phyloP scores from a whole-genome alignment of 2,888 invertebrate genomes.

The Clostera curtula region DNA sequence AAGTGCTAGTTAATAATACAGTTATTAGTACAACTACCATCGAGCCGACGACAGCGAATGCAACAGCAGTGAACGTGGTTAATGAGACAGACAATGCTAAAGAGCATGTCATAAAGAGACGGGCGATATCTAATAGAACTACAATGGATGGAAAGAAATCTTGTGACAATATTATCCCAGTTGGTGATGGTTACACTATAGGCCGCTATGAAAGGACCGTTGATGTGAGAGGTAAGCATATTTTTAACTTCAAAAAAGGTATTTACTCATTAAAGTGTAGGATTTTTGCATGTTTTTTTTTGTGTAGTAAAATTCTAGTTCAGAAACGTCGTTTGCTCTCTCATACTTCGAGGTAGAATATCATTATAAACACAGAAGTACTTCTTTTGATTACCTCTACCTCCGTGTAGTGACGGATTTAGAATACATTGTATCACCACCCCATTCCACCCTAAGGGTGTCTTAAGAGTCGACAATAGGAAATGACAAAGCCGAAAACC shows the following conservation, averaged over 20 bases:
- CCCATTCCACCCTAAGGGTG: no score
- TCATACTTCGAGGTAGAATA: no score
- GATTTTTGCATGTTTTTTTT: no score
- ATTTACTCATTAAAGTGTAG: no score
- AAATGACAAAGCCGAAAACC: no score
- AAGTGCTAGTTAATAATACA: conserved; percentile 21
- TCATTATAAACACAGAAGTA: no score
- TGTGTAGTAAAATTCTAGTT: no score
- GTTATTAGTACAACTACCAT: conserved; percentile 27
- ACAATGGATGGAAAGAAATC: conserved; percentile 31
- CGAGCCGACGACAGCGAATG: conserved; percentile 14
- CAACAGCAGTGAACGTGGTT: conserved; percentile 21
- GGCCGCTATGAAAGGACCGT: conserved; percentile 82
- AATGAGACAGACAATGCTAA: conserved; percentile 12
- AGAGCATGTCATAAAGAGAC: conserved; percentile 33
- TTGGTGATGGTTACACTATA: conserved; percentile 79
- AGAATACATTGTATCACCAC: no score
- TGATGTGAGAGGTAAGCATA: conserved; percentile 78
- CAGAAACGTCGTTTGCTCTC: no score
- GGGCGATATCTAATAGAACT: conserved; percentile 32
- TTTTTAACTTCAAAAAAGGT: conserved; percentile 6
- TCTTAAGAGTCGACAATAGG: no score
- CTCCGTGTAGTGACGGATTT: no score
- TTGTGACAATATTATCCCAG: conserved; percentile 73
- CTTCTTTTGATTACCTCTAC: no score